Percentiles rank a stretch among this genome's conserved stretches.
phyloP scores from a whole-genome alignment of 2,113 vertebrate genomes.

The Agapornis roseicollis region DNA sequence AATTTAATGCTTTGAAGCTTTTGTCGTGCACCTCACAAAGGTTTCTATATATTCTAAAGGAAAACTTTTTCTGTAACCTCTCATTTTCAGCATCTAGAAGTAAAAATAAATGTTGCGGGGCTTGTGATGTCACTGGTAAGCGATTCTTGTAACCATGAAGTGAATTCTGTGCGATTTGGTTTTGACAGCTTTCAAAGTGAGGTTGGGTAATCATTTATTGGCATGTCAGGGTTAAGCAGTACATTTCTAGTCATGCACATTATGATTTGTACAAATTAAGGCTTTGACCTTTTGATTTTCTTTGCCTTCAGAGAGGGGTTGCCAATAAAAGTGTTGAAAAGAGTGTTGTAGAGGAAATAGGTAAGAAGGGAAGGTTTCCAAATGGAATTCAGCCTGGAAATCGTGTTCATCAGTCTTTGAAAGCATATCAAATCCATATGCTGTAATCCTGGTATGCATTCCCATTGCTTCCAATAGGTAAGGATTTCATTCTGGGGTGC shows the following conservation, averaged over 20 bases:
- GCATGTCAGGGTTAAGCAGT: not conserved
- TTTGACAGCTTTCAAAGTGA: not conserved
- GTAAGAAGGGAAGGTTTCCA: not conserved
- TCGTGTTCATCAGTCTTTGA: fast-evolving
- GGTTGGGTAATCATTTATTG: not conserved
- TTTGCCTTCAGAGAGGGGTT: not conserved
- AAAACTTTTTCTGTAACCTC: not conserved
- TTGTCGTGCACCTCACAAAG: not conserved
- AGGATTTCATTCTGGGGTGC: not conserved
- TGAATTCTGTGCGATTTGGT: not conserved
- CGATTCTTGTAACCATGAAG: not conserved
- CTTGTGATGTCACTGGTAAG: not conserved
- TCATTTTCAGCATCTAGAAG: not conserved
- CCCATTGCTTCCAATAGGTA: not conserved
- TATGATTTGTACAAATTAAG: constrained; percentile 4
- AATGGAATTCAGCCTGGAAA: not conserved
- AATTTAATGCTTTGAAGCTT: not conserved
- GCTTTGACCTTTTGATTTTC: constrained; percentile 20
- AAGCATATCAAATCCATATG: not conserved
- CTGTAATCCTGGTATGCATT: not conserved
- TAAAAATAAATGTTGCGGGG: not conserved
- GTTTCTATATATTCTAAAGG: not conserved
- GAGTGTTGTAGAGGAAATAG: not conserved
- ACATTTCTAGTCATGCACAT: not conserved
- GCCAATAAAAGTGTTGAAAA: not conserved